Evolutionary conservation across 2,888 invertebrate genomes (phyloP).

Genomic region (Lydus trimaculatus): DNA sequence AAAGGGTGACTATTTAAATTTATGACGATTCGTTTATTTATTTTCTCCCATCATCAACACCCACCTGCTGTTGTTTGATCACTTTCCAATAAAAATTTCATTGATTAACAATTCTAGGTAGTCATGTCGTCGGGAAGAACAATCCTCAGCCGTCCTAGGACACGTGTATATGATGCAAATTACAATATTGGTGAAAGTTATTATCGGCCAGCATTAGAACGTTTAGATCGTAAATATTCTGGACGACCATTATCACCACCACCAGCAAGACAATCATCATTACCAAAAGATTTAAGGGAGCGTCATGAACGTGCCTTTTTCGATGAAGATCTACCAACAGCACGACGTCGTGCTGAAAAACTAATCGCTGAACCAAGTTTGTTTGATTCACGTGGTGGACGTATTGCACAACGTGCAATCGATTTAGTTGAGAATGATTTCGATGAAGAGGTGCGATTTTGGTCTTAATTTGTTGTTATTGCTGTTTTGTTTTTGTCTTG

Average conservation of each 20-base stretch:
- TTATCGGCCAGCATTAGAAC: conserved; percentile 79
- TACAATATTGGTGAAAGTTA: conserved; percentile 86
- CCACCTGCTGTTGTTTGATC: background rate
- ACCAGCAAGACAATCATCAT: conserved; percentile 40
- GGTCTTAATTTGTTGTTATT: conserved; percentile 15
- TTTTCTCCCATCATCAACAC: background rate
- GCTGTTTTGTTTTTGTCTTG: background rate
- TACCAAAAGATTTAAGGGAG: conserved; percentile 54
- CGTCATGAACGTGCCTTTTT: conserved; percentile 61
- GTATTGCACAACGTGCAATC: conserved; percentile 58
- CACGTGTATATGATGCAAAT: conserved; percentile 86
- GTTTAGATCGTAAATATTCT: conserved; percentile 75
- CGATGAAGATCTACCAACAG: conserved; percentile 63
- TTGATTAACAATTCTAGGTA: background rate
- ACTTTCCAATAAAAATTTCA: background rate
- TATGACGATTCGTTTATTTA: background rate
- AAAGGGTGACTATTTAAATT: too few relatives aligned
- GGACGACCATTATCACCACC: conserved; percentile 60
- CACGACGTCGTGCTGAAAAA: conserved; percentile 63
- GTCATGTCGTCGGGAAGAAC: conserved; percentile 55
- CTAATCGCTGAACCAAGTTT: conserved; percentile 65
- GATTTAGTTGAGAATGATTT: conserved; percentile 62
- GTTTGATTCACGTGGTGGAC: conserved; percentile 71
- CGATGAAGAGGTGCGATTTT: conserved; percentile 58
- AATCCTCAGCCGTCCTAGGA: conserved; percentile 69